Base-by-base conservation (phyloP, 2,888 invertebrate species). In the Sminthurides aquaticus region DNA sequence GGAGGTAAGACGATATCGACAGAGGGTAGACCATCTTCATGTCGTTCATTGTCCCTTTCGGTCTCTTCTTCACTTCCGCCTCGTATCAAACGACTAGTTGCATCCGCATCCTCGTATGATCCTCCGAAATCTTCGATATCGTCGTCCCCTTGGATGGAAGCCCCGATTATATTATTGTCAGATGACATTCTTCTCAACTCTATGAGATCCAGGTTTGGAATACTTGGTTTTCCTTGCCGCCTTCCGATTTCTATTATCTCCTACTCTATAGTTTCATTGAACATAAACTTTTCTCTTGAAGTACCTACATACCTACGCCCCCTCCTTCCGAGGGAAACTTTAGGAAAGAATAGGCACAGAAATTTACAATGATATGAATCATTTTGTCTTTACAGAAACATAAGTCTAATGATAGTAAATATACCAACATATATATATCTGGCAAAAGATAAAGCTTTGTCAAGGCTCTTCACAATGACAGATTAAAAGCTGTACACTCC, bases 1-100 rank as follows among this genome's bases (percentile, higher is more conserved):
- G 67, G 67, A 22, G 59, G 64, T 26, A 64, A 59, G 1, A 67
- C 67, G 22, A 67, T 59, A 56, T 67, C 67, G n/a, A 64, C 64
- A 22, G 20, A 24, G 26, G 63, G 63, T 48, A 63, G 26, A 3
- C 52, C 57, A 11, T 60, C 60, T 2, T 57, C 52, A 8, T 8
- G 20, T 15, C 3, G 8, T 5, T 18, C 5, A 5, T 5, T 18
- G 18, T 15, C 18, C 18, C 43, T 43, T 43, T 43, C 11, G 15
- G 3, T 57, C n/a, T 57, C 52, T 3, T 63, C 58, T 1, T 27
- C 57, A 15, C 49, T 34, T 5, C 22, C 54, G 22, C 8, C 24
- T 49, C 28, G 28, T n/a, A 58, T 58, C 5, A 58, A 49, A 1
- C 52, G 5, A 52, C 58, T 49, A 29, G 49, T 57, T 27, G 28